Evolutionary conservation across 2,113 vertebrate species (phyloP), one percentile per base, ranked within the genome.

Genomic region (Tricholaema leucomelas): DNA sequence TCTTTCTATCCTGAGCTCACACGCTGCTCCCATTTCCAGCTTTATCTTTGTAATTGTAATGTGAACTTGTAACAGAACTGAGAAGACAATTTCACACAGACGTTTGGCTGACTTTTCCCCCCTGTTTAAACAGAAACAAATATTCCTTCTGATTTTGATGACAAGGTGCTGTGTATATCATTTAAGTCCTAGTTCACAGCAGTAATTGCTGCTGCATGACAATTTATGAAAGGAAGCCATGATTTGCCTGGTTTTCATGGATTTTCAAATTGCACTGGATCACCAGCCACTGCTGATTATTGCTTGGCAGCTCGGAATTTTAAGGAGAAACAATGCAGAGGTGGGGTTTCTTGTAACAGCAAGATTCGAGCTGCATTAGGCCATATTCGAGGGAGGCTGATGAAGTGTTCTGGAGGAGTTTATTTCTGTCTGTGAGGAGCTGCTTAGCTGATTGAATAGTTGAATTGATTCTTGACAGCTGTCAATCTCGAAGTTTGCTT

Each of bases 381-480:
- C 84, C 6, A 0, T 52, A 5, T 71, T 81, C 2, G 8, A 16
- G 52, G 59, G 60, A 76, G 17, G 50, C 40, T 86, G 66, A 36
- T 80, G 67, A 78, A 88, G 55, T 64, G 33, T 80, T 87, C 67
- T 67, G 85, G 56, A 91, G 54, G 28, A 92, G 61, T 44, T 80
- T 17, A 10, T 70, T 95, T 76, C 72, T 93, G 46, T 73, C 61
- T 10, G 0, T 64, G 76, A 56, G 66, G 85, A 92, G 67, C 79
- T 85, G 67, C 72, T 93, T 36, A 16, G 33, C 16, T 91, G 82
- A 67, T 55, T 73, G 85, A 85, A 71, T 52, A 71, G 65, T 79
- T 64, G 72, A 77, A 44, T 91, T 42, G 7, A 10, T 74, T 81
- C 82, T 88, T 83, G 91, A 77, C 69, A 83, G 79, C 73, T 96